phyloP scores from a whole-genome alignment of 2,113 vertebrate genomes.

The Nothobranchius furzeri region DNA sequence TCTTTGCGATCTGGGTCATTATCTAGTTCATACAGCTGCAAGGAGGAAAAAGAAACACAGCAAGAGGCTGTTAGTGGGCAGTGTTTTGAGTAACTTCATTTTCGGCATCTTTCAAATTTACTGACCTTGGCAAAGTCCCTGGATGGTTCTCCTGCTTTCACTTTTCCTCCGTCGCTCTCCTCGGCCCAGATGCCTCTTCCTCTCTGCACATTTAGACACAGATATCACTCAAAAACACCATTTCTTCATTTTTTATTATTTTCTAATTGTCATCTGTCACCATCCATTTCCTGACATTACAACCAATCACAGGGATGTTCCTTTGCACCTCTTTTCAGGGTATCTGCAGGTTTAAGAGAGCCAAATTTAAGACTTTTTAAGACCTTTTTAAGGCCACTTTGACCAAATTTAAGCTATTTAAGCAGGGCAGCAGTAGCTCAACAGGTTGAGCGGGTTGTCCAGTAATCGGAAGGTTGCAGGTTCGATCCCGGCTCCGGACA shows the following conservation, averaged over 20 bases:
- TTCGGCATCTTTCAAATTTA: conserved; percentile 3
- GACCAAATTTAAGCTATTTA: too few relatives aligned
- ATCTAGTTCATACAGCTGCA: conserved; percentile 95
- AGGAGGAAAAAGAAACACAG: neutral
- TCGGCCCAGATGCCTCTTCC: conserved; percentile 85
- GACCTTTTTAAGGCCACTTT: too few relatives aligned
- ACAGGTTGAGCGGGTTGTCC: too few relatives aligned
- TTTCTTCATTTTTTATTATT: too few relatives aligned
- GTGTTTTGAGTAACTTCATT: neutral
- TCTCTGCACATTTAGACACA: conserved; percentile 75
- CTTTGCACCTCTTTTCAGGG: conserved; percentile 3
- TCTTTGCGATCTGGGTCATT: conserved; percentile 91
- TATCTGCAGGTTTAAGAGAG: too few relatives aligned
- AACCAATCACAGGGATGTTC: neutral
- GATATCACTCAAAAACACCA: too few relatives aligned
- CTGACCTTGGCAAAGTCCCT: conserved; percentile 94
- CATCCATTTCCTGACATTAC: neutral
- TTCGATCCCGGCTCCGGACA: too few relatives aligned
- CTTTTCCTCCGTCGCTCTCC: conserved; percentile 84
- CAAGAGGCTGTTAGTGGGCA: neutral
- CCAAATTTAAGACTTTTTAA: too few relatives aligned
- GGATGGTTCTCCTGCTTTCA: conserved; percentile 91
- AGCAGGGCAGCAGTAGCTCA: too few relatives aligned
- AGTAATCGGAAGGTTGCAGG: too few relatives aligned
- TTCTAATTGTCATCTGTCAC: too few relatives aligned